Base-by-base conservation (phyloP, 2,888 invertebrate species). In the Linyphia triangularis region DNA sequence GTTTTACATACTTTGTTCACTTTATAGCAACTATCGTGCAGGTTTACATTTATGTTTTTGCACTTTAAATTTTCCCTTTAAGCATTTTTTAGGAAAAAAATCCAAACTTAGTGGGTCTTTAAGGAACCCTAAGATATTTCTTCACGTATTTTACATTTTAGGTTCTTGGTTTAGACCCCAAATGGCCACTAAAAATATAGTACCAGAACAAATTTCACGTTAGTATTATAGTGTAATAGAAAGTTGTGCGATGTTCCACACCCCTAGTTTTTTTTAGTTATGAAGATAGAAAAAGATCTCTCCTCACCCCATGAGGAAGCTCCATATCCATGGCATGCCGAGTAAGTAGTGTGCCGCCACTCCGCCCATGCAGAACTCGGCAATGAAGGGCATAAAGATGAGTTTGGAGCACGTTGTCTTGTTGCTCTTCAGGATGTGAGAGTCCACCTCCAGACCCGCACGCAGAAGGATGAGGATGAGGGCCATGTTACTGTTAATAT, bases 401-500 rank as follows among this genome's bases (percentile, higher is more conserved):
- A 98, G 93, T 92, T 97, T 96, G 65, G 98, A 94, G 9, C 95
- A 94, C 28, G 91, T 90, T 24, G 84, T 77, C 93, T 96, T 97
- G 90, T 97, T 94, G 91, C 96, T 95, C 92, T 95, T 96, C 93
- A 99, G 94, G 1, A 97, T 97, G 75, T 94, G 93, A 1, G 98
- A 97, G 92, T 99, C 98, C 92, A 99, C 94, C 92, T 98, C 98
- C 91, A 99, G 94, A 22, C 99, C 99, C 88, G 98, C 98, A 92
- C 98, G 94, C 51, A 96, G 96, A 91, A 99, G 94, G 91, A 99
- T 98, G 89, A 98, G 96, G 6, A 97, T 97, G 91, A 99, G 94
- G 16, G 98, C 98, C 82, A 97, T 95, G 94, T 96, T 96, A 92
- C 98, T 97, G 94, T 67, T 94, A 94, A 33, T 6, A 26, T 57